These are phyloP conservation scores for Patella ulyssiponensis DNA, from an alignment of 2,888 invertebrate genomes.

Conservation along the genomic window DNA sequence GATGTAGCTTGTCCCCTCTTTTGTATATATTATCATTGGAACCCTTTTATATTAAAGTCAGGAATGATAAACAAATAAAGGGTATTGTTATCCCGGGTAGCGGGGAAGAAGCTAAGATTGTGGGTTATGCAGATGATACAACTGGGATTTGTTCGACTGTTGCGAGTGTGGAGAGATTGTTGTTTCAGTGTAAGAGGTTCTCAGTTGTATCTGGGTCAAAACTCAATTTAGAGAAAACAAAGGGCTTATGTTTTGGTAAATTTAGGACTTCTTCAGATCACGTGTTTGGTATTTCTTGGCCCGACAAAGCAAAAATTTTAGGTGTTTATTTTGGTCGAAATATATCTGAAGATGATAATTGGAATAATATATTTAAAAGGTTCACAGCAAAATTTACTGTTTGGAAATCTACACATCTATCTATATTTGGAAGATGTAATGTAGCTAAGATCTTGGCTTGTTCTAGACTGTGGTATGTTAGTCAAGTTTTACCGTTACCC, in stretches of 20 bases:
- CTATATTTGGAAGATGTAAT: neutral
- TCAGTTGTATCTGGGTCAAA: constrained; percentile 14
- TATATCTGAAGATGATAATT: constrained; percentile 31
- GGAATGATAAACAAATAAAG: neutral
- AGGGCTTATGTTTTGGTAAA: neutral
- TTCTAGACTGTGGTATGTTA: neutral
- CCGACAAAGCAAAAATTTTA: constrained; percentile 1
- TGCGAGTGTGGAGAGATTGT: neutral
- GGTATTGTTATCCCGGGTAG: neutral
- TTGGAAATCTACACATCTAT: constrained; percentile 7
- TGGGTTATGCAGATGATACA: neutral
- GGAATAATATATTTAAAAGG: constrained; percentile 30
- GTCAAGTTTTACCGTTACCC: neutral
- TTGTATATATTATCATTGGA: neutral
- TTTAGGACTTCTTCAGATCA: neutral
- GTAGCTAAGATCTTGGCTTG: neutral
- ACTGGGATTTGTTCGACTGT: neutral
- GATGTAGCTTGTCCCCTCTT: neutral
- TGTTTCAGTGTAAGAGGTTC: neutral
- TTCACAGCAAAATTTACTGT: constrained; percentile 29
- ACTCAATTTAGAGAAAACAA: constrained; percentile 23
- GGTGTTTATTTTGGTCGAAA: constrained; percentile 28
- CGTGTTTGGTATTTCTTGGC: neutral
- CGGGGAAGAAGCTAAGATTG: constrained; percentile 1
- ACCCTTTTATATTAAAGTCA: neutral